Base-by-base conservation (phyloP, 2,113 vertebrate species). In the Sapajus apella region DNA sequence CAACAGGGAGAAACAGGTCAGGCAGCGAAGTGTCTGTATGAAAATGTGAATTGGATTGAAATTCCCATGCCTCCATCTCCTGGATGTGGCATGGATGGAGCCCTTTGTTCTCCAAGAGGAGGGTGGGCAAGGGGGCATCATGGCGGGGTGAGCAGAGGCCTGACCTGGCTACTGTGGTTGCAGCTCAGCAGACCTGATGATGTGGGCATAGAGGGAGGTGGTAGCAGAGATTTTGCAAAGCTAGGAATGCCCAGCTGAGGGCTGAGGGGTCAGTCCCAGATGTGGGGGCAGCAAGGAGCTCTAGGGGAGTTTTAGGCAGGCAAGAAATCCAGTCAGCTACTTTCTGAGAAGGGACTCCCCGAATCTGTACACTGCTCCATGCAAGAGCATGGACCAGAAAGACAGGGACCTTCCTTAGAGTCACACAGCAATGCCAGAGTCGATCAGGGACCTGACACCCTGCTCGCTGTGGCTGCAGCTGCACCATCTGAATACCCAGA, bases 111-210 rank as follows among this genome's bases (percentile, higher is more conserved):
- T 3, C 9, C 3, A 0, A 0, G 16, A 56, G 47, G 11, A 37
- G 18, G 20, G 8, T 14, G 9, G 1, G 8, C 8, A 23, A 10
- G 32, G 10, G 2, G 13, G 3, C 13, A 0, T 40, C 52, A 8
- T n/a, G 3, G 25, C n/a, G 18, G 45, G 23, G n/a, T 7, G 47
- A 30, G 25, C n/a, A 3, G 83, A 68, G 35, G 12, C 45, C 72
- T 23, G 45, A 8, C 25, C 52, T 25, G 37, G 73, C 23, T 40
- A n/a, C 3, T 1, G 43, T 1, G 11, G 8, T 55, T 37, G 30
- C 35, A 43, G 45, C 13, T 0, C 5, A 25, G 52, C 30, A 61
- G 52, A 40, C 17, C 64, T 35, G 45, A 5, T 8, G 27, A 12
- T 2, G 10, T n/a, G 75, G 27, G 55, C 16, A 27, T 14, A 37